These are phyloP conservation scores for Rhinatrema bivittatum DNA, from an alignment of 2,797 vertebrate genomes.

Conservation along the genomic window DNA sequence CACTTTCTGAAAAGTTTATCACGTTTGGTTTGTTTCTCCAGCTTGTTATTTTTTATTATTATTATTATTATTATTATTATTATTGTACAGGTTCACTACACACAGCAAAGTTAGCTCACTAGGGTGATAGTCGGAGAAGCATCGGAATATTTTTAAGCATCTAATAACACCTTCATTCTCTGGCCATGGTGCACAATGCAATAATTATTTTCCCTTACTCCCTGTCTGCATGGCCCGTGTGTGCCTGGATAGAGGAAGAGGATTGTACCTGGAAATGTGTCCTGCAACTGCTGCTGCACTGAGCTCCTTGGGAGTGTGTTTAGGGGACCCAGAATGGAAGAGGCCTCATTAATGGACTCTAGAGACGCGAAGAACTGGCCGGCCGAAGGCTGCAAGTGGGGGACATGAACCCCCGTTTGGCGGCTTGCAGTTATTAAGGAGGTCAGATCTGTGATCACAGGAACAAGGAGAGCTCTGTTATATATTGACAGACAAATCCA, in stretches of 20 bases:
- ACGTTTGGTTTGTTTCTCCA: no score
- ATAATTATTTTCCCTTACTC: no score
- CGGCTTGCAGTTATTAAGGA: constrained; percentile 86
- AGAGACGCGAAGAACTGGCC: constrained; percentile 93
- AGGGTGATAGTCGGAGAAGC: no score
- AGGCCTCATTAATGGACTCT: constrained; percentile 85
- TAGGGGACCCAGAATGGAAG: constrained; percentile 86
- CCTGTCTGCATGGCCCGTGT: no score
- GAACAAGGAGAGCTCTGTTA: constrained; percentile 50
- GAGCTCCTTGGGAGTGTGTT: constrained; percentile 80
- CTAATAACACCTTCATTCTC: no score
- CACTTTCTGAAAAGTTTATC: no score
- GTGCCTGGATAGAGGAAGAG: no score
- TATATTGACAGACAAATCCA: background rate
- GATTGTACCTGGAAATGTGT: constrained; percentile 93
- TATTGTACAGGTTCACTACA: no score
- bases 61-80: no score
- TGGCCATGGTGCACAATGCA: no score
- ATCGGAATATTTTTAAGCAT: background rate
- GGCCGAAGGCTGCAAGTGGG: constrained; percentile 72
- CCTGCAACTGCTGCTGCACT: constrained; percentile 97
- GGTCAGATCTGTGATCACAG: constrained; percentile 81
- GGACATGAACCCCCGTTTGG: constrained; percentile 80
- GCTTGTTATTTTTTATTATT: no score
- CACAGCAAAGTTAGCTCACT: no score